These are phyloP conservation scores for Agelastica alni DNA, from an alignment of 2,888 invertebrate genomes.

Conservation along the genomic window DNA sequence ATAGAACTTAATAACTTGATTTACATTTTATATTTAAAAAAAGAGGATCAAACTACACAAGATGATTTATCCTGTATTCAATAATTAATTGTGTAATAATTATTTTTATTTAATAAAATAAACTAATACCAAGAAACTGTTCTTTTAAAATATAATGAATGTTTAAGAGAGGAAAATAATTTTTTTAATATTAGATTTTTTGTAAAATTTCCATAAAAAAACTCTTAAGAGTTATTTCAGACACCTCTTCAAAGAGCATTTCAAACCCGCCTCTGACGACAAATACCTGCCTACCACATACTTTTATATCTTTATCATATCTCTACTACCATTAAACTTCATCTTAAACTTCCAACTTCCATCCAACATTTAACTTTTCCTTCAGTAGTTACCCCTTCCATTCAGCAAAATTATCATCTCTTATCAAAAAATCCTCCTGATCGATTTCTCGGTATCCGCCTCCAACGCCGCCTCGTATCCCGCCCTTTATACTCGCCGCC, in stretches of 20 bases:
- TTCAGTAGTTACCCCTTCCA: conserved; percentile 16
- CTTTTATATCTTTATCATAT: conserved; percentile 19
- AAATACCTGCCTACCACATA: conserved; percentile 11
- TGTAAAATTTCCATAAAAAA: too few relatives aligned
- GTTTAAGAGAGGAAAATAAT: too few relatives aligned
- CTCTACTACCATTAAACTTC: conserved; percentile 22
- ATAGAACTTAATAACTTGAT: too few relatives aligned
- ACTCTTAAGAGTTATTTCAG: too few relatives aligned
- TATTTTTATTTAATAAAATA: too few relatives aligned
- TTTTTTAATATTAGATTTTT: too few relatives aligned
- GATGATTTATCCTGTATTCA: too few relatives aligned
- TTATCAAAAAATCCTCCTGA: conserved; percentile 37
- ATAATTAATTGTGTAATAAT: too few relatives aligned
- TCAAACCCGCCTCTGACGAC: conserved; percentile 11
- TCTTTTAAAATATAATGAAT: too few relatives aligned
- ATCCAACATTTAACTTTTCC: conserved; percentile 21
- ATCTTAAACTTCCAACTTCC: conserved; percentile 19
- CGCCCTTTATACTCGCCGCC: conserved; percentile 48
- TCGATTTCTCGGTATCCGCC: conserved; percentile 46
- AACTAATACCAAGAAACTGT: too few relatives aligned
- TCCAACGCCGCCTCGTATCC: conserved; percentile 50
- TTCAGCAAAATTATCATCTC: conserved; percentile 23
- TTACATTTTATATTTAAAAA: too few relatives aligned
- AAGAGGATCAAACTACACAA: too few relatives aligned
- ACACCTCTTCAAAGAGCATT: conserved; percentile 1